These are phyloP conservation scores for Zoroaster sp. DNA, from an alignment of 53 echinoderm and acorn worm genomes.

Conservation along the genomic window DNA sequence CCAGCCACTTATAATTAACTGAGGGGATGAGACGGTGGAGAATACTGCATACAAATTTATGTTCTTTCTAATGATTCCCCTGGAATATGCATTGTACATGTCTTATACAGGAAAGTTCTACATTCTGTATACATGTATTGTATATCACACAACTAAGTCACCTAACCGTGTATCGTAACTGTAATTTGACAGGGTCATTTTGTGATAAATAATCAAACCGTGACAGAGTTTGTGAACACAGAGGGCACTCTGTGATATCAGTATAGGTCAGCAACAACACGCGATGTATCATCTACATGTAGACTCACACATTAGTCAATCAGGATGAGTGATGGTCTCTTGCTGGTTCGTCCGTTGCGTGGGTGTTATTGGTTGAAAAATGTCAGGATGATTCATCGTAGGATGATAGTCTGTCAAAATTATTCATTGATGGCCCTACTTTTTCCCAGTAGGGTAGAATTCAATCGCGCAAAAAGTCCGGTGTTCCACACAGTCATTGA, in stretches of 20 bases:
- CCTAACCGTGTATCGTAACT: not conserved
- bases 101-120: too few relatives aligned
- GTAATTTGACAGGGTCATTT: not conserved
- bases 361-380: not conserved
- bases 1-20: too few relatives aligned
- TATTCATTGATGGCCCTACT: not conserved
- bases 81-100: too few relatives aligned
- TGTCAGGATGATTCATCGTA: slow-evolving; percentile 6
- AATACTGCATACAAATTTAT: too few relatives aligned
- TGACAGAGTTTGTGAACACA: not conserved
- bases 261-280: not conserved
- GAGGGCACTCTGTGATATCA: not conserved
- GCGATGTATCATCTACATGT: not conserved
- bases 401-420: slow-evolving; percentile 15
- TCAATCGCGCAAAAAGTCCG: too few relatives aligned
- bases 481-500: too few relatives aligned
- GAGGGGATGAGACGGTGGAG: too few relatives aligned
- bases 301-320: slow-evolving; percentile 4
- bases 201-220: not conserved
- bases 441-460: not conserved
- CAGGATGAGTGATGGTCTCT: slow-evolving; percentile 4
- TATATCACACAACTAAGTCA: too few relatives aligned
- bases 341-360: not conserved
- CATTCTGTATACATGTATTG: too few relatives aligned
- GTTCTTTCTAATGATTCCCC: too few relatives aligned